Evolutionary conservation across 1,140 invertebrate genomes (phyloP), one percentile per base, ranked within the genome.

Genomic region (Drosophila malerkotliana): DNA sequence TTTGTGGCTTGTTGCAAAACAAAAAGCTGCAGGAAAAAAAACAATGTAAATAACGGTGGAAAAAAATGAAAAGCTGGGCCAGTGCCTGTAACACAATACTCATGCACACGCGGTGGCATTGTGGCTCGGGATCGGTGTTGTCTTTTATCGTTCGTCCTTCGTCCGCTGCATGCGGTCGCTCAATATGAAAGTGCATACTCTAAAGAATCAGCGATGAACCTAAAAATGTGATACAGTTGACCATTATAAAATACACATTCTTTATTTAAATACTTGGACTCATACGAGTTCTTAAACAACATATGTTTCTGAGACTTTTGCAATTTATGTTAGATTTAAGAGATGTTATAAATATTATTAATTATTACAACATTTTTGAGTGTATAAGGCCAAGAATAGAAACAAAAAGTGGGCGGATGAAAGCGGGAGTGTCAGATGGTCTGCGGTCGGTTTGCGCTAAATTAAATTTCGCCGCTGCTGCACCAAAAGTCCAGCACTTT

Each of bases 361-460:
- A 21, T 21, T 21, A 21, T 21, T 21, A 21, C 21, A 21, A 21
- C 21, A 21, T 21, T 21, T 21, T 6, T 12, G 1, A 34, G 34
- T 66, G n/a, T 21, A 10, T 10, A n/a, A 47, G n/a, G 12, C 48
- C 12, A 28, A 47, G 30, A 45, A 47, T 9, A 48, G 18, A 5
- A 55, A 15, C 15, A 10, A 12, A 18, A 18, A 9, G 32, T 39
- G 9, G 41, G 26, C n/a, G 12, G 37, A 10, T 26, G 7, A 7
- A 48, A 54, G 12, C 39, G 66, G 51, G 63, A 55, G 60, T 87
- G 78, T 78, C 75, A 87, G 75, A 82, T 63, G 83, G 79, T 88
- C 83, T 88, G 83, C 63, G 83, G 79, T 79, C 80, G 83, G 79
- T 69, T 87, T 88, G 82, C 79, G 82, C 82, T 88, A 87, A 87